Conservation (phyloP, 1,140 invertebrate genomes). For the Aphelenchoides fujianensis region DNA sequence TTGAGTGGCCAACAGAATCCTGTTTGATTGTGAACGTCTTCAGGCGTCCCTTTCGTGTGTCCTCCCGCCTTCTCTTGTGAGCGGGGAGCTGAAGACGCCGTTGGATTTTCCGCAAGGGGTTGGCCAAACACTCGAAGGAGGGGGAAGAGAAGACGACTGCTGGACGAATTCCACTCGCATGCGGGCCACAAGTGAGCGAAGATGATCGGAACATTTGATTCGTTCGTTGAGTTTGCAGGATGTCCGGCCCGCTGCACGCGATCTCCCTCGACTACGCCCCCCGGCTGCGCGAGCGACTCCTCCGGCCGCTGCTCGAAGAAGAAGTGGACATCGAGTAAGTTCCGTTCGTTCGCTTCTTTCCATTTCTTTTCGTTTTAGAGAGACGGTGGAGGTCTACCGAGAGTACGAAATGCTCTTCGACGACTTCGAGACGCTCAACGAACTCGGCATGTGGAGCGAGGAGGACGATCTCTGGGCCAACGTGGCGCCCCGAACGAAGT, state of each 20-base stretch:
- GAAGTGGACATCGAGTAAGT: constrained; percentile 68
- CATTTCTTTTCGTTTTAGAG: constrained; percentile 63
- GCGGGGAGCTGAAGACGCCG: constrained; percentile 73
- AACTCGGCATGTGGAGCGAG: constrained; percentile 79
- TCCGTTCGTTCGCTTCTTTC: constrained; percentile 15
- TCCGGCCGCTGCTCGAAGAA: constrained; percentile 69
- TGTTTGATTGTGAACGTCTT: constrained; percentile 23
- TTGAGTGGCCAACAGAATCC: constrained; percentile 62
- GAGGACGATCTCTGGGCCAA: constrained; percentile 77
- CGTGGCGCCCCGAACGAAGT: constrained; percentile 71
- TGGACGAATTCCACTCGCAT: constrained; percentile 78
- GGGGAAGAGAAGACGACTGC: constrained; percentile 76
- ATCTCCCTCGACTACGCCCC: constrained; percentile 49
- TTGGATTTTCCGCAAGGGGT: constrained; percentile 91
- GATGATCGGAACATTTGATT: background rate
- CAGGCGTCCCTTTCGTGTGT: constrained; percentile 87
- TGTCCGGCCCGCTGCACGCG: constrained; percentile 44
- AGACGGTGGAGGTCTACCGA: constrained; percentile 74
- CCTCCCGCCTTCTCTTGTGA: constrained; percentile 79
- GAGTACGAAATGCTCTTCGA: constrained; percentile 81
- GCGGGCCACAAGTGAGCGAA: constrained; percentile 72
- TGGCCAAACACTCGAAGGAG: constrained; percentile 84
- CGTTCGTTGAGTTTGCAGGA: constrained; percentile 43
- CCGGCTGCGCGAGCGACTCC: constrained; percentile 39
- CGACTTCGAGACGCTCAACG: constrained; percentile 81